Evolutionary conservation across 2,797 vertebrate species (phyloP), one percentile per base, ranked within the genome.

Genomic region (Parauchenoglanis punctatus): DNA sequence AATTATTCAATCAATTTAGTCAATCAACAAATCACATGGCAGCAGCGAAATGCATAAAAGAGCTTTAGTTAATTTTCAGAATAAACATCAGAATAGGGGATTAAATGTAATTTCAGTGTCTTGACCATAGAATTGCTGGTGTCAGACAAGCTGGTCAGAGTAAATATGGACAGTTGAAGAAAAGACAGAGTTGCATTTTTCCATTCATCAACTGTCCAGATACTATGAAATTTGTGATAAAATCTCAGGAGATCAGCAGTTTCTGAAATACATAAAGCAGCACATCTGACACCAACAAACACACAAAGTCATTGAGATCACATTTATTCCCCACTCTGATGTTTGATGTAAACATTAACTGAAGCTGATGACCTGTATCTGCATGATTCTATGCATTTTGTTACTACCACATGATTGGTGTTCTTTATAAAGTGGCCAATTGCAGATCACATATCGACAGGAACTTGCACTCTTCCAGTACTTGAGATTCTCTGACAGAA

Each of bases 381-480:
- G 11, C 31, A 77, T 54, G 6, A 58, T 58, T 58, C 10, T 12
- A 3, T 54, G 46, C 12, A 76, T 54, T 77, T n/a, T 18, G 17
- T 15, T 77, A 2, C 15, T 72, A 2, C 65, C 15, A 59, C 17
- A 59, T 59, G 18, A 67, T 84, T 73, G 40, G 52, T 83, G 20
- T 85, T 17, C 49, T 56, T 63, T 35, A 67, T 58, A 73, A 15
- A 35, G 61, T 84, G 28, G 28, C 28, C 35, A 31, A 15, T 49
- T 54, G 28, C 28, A 56, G 52, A 7, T 76, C 6, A 28, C 77
- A 87, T 86, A 83, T 20, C 49, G 84, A 89, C 80, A 61, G 65
- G 59, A 68, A 63, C 28, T 20, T 61, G 12, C 0, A 90, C 28
- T 52, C 12, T 84, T 59, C 75, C 46, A 76, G 70, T 35, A 28